Conservation (phyloP, 2,888 invertebrate species). For the Notodonta ziczac region DNA sequence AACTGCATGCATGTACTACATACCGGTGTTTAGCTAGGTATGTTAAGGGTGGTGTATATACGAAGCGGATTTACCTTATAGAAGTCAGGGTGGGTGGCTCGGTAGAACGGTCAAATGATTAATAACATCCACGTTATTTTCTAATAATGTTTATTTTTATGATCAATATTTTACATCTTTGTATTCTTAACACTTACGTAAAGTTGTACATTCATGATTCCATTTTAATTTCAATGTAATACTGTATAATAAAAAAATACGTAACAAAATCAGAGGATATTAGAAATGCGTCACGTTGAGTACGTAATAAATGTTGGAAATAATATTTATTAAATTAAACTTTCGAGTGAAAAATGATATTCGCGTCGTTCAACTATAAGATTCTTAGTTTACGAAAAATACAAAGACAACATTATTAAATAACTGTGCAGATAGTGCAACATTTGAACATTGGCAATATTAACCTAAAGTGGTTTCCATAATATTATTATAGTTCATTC, state of each 20-base stretch:
- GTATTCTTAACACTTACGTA: slow-evolving; percentile 60
- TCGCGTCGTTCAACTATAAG: slow-evolving; percentile 12
- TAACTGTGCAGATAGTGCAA: background rate
- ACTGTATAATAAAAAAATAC: slow-evolving; percentile 47
- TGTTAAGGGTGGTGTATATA: too few relatives aligned
- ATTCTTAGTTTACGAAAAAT: slow-evolving; percentile 8
- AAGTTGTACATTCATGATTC: slow-evolving; percentile 56
- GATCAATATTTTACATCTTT: slow-evolving; percentile 53
- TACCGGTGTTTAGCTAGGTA: too few relatives aligned
- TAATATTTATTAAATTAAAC: slow-evolving; percentile 18
- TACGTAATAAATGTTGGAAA: slow-evolving; percentile 22
- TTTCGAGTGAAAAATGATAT: slow-evolving; percentile 22
- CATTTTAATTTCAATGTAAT: slow-evolving; percentile 55
- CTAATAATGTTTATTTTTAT: slow-evolving; percentile 43
- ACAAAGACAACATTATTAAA: slow-evolving; percentile 7
- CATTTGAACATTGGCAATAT: background rate
- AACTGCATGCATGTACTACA: too few relatives aligned
- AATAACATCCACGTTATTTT: slow-evolving; percentile 23
- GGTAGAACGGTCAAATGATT: background rate
- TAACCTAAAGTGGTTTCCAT: background rate
- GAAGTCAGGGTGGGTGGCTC: too few relatives aligned
- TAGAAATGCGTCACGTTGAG: slow-evolving; percentile 25
- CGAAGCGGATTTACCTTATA: too few relatives aligned
- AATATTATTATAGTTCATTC: too few relatives aligned
- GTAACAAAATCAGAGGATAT: slow-evolving; percentile 7